Percentiles rank a stretch among this genome's conserved stretches.
These are phyloP conservation scores for Cylindroiulus punctatus DNA, from an alignment of 2,888 invertebrate genomes.

Conservation along the genomic window DNA sequence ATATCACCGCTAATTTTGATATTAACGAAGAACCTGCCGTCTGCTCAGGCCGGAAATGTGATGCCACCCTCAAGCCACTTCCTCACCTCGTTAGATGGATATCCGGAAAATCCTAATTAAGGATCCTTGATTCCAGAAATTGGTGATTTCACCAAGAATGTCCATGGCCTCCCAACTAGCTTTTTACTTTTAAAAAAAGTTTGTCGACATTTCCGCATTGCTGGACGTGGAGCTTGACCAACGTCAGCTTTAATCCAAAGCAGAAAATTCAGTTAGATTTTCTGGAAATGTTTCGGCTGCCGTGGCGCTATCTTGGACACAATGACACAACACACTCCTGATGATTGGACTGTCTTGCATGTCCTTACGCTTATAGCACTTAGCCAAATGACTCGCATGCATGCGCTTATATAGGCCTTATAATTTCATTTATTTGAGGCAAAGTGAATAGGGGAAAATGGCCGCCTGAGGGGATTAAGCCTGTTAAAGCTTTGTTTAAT, in stretches of 20 bases:
- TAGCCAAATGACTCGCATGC: not conserved
- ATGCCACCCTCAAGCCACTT: not conserved
- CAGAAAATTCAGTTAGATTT: not conserved
- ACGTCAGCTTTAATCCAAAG: conserved; percentile 1
- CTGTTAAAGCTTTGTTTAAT: not conserved
- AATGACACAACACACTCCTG: conserved; percentile 11
- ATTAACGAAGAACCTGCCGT: not conserved
- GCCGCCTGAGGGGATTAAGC: not conserved
- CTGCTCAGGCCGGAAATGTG: not conserved
- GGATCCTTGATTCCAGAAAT: not conserved
- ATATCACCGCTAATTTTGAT: not conserved
- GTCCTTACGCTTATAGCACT: not conserved
- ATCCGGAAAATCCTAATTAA: not conserved
- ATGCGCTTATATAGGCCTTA: not conserved
- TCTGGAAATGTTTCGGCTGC: not conserved
- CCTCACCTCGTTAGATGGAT: not conserved
- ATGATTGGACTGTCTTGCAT: not conserved
- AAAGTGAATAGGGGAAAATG: not conserved
- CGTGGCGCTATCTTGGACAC: not conserved
- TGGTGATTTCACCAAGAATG: not conserved
- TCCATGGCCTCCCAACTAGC: no score
- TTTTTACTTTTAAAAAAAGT: no score
- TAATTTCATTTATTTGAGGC: not conserved
- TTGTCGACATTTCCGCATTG: no score
- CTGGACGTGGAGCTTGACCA: not conserved